Evolutionary conservation across 2,113 vertebrate species (phyloP), one percentile per base, ranked within the genome.

Genomic region (Actenoides hombroni): DNA sequence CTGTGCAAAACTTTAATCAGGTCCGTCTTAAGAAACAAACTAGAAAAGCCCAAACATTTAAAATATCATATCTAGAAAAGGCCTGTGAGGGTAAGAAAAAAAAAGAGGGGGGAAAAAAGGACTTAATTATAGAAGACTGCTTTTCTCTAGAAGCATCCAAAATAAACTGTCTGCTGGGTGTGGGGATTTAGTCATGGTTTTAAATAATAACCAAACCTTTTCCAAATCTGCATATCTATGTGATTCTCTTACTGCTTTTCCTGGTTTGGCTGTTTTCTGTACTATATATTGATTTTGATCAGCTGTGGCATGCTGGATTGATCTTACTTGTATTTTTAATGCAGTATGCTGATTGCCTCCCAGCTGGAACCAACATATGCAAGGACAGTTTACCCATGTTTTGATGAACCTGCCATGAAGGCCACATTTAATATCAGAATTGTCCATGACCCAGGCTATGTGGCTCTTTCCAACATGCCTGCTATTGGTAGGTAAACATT

Each of bases 381-480:
- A 77, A 97, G 98, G 83, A 96, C 35, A 53, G 98, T 98, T 83
- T 98, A 98, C 44, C 98, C 98, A 39, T 98, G 98, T 91, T 98
- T 98, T 92, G 98, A 98, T 97, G 98, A 98, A 80, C 98, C 98
- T 86, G 98, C 97, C 83, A 95, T 98, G 94, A 98, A 98, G 88
- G 98, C 98, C 74, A 98, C 98, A 7, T 98, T 98, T 96, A 97
- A 96, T 86, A 98, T 98, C 91, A 98, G 97, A 87, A 76, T 98
- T 89, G 89, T 98, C 77, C 98, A 98, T 83, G 98, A 98, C 81
- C 96, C 98, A n/a, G 95, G 77, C 63, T 98, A 97, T 78, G 96
- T 97, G 86, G 98, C 98, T 70, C 97, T 98, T 97, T 98, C 98
- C 79, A 98, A 98, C 73, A 98, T 98, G 98, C 98, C 98, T 81